Percentiles rank a stretch among this genome's conserved stretches.
phyloP scores from a whole-genome alignment of 2,888 invertebrate species.

The Scrobipalpa atriplicella region DNA sequence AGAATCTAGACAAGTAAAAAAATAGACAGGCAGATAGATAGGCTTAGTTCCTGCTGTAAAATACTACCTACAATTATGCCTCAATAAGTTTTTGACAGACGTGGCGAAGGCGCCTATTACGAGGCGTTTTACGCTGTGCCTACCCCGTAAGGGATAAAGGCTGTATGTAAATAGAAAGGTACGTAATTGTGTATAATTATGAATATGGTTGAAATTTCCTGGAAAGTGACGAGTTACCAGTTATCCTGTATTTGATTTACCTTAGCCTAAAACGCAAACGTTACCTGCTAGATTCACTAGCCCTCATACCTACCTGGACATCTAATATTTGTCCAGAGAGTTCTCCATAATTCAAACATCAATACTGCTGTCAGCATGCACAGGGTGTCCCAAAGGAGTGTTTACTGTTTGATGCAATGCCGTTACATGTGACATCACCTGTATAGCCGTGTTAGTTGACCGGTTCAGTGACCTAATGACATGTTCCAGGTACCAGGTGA shows the following conservation, averaged over 20 bases:
- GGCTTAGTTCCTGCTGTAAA: too few species aligned
- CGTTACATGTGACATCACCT: slow-evolving; percentile 6
- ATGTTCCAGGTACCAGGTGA: not conserved
- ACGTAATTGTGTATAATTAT: too few species aligned
- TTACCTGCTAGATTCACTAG: not conserved
- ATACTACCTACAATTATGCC: too few species aligned
- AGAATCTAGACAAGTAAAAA: too few species aligned
- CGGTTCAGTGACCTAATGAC: not conserved
- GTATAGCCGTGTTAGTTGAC: not conserved
- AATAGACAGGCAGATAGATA: too few species aligned
- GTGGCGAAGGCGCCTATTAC: too few species aligned
- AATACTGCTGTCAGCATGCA: slow-evolving; percentile 28
- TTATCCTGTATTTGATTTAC: not conserved
- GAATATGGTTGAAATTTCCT: too few species aligned
- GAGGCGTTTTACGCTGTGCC: too few species aligned
- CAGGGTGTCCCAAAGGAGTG: slow-evolving; percentile 42
- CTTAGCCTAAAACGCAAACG: not conserved
- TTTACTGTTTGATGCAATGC: slow-evolving; percentile 51
- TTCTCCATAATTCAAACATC: slow-evolving; percentile 27
- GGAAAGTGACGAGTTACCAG: too few species aligned
- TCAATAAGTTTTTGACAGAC: too few species aligned
- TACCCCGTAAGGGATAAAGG: too few species aligned
- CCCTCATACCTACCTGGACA: not conserved
- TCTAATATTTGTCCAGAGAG: slow-evolving; percentile 9
- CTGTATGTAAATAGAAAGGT: too few species aligned